These are phyloP conservation scores for Apodemia mormo DNA, from an alignment of 2,888 invertebrate genomes.

Conservation along the genomic window DNA sequence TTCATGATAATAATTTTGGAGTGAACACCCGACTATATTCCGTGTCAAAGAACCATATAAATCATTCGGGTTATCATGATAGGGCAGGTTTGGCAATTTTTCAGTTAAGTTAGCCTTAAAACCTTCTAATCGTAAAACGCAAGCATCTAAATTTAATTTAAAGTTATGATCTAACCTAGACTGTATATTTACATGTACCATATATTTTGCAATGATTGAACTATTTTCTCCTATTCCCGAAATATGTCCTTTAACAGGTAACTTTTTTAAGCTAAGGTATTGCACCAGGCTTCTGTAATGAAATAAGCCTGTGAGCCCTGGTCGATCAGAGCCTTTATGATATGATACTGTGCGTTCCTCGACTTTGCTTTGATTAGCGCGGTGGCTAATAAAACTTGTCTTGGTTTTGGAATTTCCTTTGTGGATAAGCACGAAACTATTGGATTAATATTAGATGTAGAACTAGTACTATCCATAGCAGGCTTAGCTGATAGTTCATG, in stretches of 20 bases:
- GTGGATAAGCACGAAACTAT: constrained; percentile 19
- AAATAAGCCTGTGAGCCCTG: not conserved
- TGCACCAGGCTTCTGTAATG: not conserved
- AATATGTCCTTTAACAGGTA: not conserved
- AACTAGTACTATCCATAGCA: not conserved
- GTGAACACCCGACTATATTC: too few relatives aligned
- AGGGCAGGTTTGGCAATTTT: too few relatives aligned
- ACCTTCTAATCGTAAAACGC: not conserved
- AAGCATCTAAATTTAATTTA: not conserved
- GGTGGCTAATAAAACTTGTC: constrained; percentile 24
- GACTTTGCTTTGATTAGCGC: constrained; percentile 24
- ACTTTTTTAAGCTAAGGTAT: not conserved
- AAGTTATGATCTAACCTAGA: not conserved
- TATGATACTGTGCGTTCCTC: constrained; percentile 12
- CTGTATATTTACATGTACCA: not conserved
- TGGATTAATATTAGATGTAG: not conserved
- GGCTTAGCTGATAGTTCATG: not conserved
- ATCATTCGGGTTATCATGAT: too few relatives aligned
- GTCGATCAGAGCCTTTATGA: not conserved
- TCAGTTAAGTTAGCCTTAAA: too few relatives aligned
- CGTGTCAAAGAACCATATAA: too few relatives aligned
- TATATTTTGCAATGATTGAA: not conserved
- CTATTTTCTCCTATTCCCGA: not conserved
- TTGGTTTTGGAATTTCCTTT: not conserved
- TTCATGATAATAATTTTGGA: too few relatives aligned